Conservation (phyloP, 2,797 vertebrate genomes). For the Tangara arthus region DNA sequence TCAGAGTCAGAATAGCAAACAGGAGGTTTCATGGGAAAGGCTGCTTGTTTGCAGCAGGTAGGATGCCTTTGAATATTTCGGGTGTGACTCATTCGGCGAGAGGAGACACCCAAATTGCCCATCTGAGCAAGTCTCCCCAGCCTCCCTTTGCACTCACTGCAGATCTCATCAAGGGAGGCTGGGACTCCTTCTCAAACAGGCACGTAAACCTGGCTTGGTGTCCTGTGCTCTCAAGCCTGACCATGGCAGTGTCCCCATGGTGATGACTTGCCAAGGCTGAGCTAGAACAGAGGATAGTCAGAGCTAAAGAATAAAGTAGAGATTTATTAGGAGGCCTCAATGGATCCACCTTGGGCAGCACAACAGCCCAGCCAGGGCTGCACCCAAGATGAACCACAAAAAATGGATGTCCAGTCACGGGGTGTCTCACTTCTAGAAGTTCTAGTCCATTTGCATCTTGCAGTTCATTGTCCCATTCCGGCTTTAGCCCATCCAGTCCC, state of each 20-base stretch:
- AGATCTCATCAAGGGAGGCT: neutral
- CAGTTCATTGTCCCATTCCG: no score
- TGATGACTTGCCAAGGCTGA: neutral
- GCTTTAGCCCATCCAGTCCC: no score
- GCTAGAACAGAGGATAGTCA: neutral
- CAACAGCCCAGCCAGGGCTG: neutral
- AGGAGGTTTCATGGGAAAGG: slow-evolving; percentile 44
- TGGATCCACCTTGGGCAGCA: neutral
- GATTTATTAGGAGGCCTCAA: neutral
- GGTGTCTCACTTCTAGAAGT: no score
- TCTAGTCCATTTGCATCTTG: no score
- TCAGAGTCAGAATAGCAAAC: neutral
- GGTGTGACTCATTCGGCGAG: neutral
- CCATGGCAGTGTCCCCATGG: neutral
- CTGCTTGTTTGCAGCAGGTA: neutral
- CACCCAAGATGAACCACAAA: neutral
- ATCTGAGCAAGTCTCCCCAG: neutral
- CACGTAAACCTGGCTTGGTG: neutral
- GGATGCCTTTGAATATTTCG: slow-evolving; percentile 35
- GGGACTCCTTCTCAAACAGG: neutral
- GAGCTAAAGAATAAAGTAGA: neutral
- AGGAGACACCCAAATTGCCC: slow-evolving; percentile 42
- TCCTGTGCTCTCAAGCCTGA: neutral
- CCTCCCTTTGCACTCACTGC: neutral
- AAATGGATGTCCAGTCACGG: no score